Evolutionary conservation across 1,140 invertebrate species (phyloP), one percentile per base, ranked within the genome.

Genomic region (Cyphomyrmex costatus): DNA sequence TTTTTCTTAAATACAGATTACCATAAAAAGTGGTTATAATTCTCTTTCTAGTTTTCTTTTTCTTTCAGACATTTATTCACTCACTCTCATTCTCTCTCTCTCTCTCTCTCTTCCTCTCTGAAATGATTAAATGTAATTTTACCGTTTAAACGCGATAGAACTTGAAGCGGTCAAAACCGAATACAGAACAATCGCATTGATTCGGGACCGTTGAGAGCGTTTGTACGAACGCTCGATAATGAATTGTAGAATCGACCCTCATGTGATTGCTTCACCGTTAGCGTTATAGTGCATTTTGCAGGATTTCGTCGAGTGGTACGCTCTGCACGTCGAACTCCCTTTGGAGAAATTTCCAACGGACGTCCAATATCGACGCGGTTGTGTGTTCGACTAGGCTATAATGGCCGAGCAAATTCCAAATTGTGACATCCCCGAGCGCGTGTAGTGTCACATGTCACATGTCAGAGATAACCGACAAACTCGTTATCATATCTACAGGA

Each of bases 381-480:
- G 30, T 36, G 30, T 46, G 27, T 58, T 82, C 36, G 51, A 46
- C 36, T 7, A 8, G 36, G 30, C 36, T n/a, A 16, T 83, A 83
- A 83, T 61, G 42, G 53, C 36, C 79, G 68, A 60, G 79, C 36
- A 60, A 83, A 83, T 83, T 73, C 68, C 36, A 60, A 83, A 83
- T 74, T 83, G 68, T 74, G 68, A 83, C 42, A 61, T 83, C 68
- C 66, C 79, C 51, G 68, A 16, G 79, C 79, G 79, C 68, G 79
- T 74, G 68, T 83, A 61, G 70, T 60, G 56, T 83, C 79, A 83
- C 79, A 42, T 83, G 79, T 83, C 79, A 74, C 79, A 49, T 61
- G 56, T 42, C 53, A 42, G 68, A 61, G 68, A 83, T 83, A 83
- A 74, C 68, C 79, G 79, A 83, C 79, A 53, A 12, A 82, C 30